phyloP scores from a whole-genome alignment of 2,797 vertebrate species.

The Bovichtus variegatus region DNA sequence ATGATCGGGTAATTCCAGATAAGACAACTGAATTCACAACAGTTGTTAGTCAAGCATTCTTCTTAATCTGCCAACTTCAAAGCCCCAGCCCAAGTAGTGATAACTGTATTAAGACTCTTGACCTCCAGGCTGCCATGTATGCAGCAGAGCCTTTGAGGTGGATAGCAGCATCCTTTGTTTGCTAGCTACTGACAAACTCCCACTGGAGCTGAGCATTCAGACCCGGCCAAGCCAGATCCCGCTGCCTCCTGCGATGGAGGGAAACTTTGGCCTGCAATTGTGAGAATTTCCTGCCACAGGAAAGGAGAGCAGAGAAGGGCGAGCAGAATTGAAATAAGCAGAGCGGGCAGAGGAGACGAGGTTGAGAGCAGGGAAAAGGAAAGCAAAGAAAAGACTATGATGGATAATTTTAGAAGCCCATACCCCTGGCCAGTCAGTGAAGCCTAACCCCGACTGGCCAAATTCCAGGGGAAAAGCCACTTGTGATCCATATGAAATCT shows the following conservation, averaged over 20 bases:
- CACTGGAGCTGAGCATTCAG: conserved; percentile 74
- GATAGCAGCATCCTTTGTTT: conserved; percentile 80
- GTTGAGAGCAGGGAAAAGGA: conserved; percentile 47
- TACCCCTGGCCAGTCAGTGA: conserved; percentile 19
- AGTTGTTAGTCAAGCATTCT: conserved; percentile 59
- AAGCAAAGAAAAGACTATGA: conserved; percentile 41
- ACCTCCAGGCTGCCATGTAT: conserved; percentile 67
- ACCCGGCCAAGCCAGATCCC: conserved; percentile 65
- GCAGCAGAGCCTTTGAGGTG: conserved; percentile 70
- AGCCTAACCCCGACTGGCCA: conserved; percentile 34
- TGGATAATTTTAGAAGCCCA: conserved; percentile 76
- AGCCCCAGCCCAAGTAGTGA: conserved; percentile 53
- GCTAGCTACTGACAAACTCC: conserved; percentile 71
- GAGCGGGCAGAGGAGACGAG: conserved; percentile 53
- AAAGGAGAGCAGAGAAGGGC: conserved; percentile 79
- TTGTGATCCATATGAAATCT: conserved; percentile 62
- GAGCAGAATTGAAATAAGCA: conserved; percentile 62
- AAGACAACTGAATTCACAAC: conserved; percentile 64
- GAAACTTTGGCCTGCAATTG: conserved; percentile 82
- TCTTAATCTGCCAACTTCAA: conserved; percentile 70
- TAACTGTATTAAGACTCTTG: conserved; percentile 73
- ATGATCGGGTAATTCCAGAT: conserved; percentile 68
- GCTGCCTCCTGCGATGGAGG: conserved; percentile 74
- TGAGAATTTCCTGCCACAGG: conserved; percentile 89
- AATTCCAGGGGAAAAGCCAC: conserved; percentile 49